Base-by-base conservation (phyloP, 2,888 invertebrate species). In the Cheilosia pagana region DNA sequence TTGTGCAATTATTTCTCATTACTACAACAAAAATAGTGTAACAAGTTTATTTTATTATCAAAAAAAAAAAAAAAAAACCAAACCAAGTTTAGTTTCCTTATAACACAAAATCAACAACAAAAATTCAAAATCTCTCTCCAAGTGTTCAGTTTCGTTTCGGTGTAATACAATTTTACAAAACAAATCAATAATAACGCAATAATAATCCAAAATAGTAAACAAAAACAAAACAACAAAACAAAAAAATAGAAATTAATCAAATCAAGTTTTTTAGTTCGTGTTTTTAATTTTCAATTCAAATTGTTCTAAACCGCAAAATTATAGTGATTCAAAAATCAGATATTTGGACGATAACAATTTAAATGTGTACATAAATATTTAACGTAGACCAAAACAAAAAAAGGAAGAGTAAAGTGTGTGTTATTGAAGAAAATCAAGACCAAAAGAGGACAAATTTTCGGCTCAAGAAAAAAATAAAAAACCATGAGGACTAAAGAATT, bases 161-260 rank as follows among this genome's bases (percentile, higher is more conserved):
- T 85, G 85, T 85, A 85, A 85, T 85, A 85, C 75, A 71, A 35
- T 78, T 83, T 81, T 76, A 76, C 79, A 83, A 62, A 50, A 81
- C 48, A 63, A 81, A 79, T 68, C 85, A 79, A 85, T 70, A 75
- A 85, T 74, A 75, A 81, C 76, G 87, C 88, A 88, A 86, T 87
- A 87, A 86, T 79, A 87, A 83, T 50, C 50, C 65, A 86, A 85
- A 87, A 86, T 79, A 87, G 77, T 83, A 87, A 87, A 83, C 83
- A 87, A 53, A 53, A 62, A 86, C 19, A 78, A 86, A n/a, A n/a
- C n/a, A n/a, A n/a, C n/a, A n/a, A 87, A 87, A 83, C 83, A 87
- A 53, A n/a, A 62, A 86, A n/a, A 78, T n/a, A 86, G 79, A 79
- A 85, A 75, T 82, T 81, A 39, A 85, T 76, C 74, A 62, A 86